Conservation (phyloP, 2,797 vertebrate genomes). For the Mormyrops boulengeri region DNA sequence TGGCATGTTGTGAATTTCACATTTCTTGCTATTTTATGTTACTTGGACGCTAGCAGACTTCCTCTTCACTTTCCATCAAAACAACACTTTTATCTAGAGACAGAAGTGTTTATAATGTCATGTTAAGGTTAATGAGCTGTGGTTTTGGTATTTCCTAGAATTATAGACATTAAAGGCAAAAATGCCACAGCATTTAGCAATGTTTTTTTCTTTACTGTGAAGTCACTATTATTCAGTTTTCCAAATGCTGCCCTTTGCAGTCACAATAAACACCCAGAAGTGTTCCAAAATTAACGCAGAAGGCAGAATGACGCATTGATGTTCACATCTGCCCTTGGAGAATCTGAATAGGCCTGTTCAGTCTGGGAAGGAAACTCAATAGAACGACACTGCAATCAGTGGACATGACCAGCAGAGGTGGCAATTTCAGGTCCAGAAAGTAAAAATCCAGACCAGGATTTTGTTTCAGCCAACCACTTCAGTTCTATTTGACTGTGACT, state of each 20-base stretch:
- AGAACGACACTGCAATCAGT: conserved; percentile 13
- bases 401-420: conserved; percentile 25
- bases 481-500: too few relatives aligned
- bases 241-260: not conserved
- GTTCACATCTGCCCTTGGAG: not conserved
- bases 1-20: not conserved
- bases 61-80: not conserved
- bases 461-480: too few relatives aligned
- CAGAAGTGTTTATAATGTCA: not conserved
- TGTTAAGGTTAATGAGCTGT: not conserved
- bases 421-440: too few relatives aligned
- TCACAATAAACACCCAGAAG: not conserved
- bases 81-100: not conserved
- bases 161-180: conserved; percentile 7
- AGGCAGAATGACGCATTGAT: not conserved
- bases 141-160: not conserved
- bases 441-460: too few relatives aligned
- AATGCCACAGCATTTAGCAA: conserved; percentile 13
- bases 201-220: not conserved
- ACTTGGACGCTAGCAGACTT: not conserved
- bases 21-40: not conserved
- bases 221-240: not conserved
- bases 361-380: not conserved
- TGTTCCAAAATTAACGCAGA: not conserved
- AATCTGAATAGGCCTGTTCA: not conserved